phyloP scores from a whole-genome alignment of 2,888 invertebrate species.

The Aplocera efformata region DNA sequence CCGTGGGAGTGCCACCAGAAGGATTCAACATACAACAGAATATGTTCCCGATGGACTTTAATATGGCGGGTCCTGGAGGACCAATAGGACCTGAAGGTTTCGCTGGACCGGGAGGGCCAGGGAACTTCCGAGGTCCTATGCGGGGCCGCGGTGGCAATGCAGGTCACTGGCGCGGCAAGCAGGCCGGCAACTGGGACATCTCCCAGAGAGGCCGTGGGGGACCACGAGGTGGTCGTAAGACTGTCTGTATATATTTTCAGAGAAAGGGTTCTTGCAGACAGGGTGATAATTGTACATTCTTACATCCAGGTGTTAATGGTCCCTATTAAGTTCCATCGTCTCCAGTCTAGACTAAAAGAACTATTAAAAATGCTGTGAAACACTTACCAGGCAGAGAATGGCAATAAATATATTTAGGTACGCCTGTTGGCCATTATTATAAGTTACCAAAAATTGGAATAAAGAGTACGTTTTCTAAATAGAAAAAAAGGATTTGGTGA shows the following conservation, averaged over 20 bases:
- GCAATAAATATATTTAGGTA: too few relatives aligned
- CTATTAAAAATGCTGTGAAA: too few relatives aligned
- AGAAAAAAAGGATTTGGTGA: too few relatives aligned
- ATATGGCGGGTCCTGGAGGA: constrained; percentile 65
- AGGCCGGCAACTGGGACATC: constrained; percentile 69
- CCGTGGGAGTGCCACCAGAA: constrained; percentile 51
- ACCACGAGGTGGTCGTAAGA: constrained; percentile 75
- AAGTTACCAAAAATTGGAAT: too few relatives aligned
- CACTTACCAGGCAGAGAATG: too few relatives aligned
- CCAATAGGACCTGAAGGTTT: constrained; percentile 58
- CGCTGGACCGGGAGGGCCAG: constrained; percentile 55
- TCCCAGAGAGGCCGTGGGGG: constrained; percentile 70
- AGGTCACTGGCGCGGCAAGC: constrained; percentile 76
- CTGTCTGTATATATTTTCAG: constrained; percentile 88
- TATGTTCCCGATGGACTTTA: constrained; percentile 76
- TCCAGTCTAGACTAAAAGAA: too few relatives aligned
- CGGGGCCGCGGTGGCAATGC: constrained; percentile 71
- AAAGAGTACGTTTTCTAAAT: too few relatives aligned
- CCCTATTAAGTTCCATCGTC: constrained; percentile 55
- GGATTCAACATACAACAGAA: constrained; percentile 70
- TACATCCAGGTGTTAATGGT: constrained; percentile 87
- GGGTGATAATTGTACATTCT: constrained; percentile 90
- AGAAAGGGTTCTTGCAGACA: constrained; percentile 90
- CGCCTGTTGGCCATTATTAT: too few relatives aligned
- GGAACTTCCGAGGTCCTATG: constrained; percentile 78